phyloP scores from a whole-genome alignment of 2,113 vertebrate species.

The Lagopus muta region DNA sequence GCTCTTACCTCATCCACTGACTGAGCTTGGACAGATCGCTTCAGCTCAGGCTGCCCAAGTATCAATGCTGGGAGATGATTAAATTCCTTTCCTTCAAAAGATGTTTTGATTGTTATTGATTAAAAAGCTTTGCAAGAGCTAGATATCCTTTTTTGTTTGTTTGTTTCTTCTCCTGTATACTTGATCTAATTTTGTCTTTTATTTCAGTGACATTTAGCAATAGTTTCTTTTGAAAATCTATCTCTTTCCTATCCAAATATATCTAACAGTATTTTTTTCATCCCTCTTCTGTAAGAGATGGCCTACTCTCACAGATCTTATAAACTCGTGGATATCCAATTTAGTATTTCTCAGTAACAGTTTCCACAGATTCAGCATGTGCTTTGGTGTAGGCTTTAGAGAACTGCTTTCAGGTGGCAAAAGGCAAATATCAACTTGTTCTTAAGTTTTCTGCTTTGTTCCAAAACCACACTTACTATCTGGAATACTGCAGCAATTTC shows the following conservation, averaged over 20 bases:
- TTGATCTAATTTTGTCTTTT: background rate
- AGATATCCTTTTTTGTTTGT: background rate
- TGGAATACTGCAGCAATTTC: constrained; percentile 44
- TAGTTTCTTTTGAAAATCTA: background rate
- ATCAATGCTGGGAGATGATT: background rate
- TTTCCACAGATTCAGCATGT: background rate
- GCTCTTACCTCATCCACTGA: background rate
- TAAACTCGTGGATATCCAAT: background rate
- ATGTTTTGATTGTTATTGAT: background rate
- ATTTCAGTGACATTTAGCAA: background rate
- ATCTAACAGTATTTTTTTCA: background rate
- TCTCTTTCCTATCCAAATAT: background rate
- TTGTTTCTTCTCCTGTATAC: background rate
- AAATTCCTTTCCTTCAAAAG: background rate
- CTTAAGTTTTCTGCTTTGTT: constrained; percentile 18
- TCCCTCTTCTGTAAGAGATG: background rate
- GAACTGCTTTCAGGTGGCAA: background rate
- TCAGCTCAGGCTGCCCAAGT: background rate
- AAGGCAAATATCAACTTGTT: background rate
- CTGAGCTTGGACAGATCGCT: background rate
- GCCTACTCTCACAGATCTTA: background rate
- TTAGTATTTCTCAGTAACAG: background rate
- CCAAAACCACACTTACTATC: constrained; percentile 34
- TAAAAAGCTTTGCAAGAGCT: background rate
- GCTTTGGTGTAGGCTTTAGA: background rate